These are phyloP conservation scores for Dynastes maya DNA, from an alignment of 2,888 invertebrate genomes.

Conservation along the genomic window DNA sequence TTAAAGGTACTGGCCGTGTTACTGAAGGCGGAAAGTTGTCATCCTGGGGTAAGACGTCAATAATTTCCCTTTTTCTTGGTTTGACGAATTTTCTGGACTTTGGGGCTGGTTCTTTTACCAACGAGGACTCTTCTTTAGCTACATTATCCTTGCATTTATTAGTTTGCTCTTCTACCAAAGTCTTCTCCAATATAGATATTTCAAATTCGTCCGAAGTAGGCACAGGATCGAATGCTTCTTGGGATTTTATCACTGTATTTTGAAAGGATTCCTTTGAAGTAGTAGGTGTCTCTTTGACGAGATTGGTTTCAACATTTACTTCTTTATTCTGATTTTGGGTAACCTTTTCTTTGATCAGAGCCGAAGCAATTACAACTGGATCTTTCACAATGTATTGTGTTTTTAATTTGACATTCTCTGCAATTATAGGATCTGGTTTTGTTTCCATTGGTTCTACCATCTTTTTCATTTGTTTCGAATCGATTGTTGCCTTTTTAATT, in stretches of 20 bases:
- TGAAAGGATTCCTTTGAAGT: too few species aligned
- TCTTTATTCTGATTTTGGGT: neutral
- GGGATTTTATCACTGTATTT: neutral
- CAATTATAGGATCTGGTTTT: neutral
- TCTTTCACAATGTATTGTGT: too few species aligned
- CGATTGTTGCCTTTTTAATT: neutral
- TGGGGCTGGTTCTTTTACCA: neutral
- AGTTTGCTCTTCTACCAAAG: conserved; percentile 1
- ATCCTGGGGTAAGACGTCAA: neutral
- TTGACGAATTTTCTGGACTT: neutral
- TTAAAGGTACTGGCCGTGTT: neutral
- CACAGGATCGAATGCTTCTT: conserved; percentile 1
- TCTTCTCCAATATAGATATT: conserved; percentile 1
- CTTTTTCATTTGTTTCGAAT: neutral
- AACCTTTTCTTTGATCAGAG: neutral
- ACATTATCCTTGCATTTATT: conserved; percentile 7
- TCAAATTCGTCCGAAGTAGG: neutral
- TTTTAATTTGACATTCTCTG: too few species aligned
- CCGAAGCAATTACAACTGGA: neutral
- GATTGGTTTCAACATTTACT: neutral
- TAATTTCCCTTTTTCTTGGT: neutral
- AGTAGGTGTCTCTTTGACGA: too few species aligned
- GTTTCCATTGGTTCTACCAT: neutral
- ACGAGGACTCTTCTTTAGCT: neutral
- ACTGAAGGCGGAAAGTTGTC: too few species aligned